Conservation (phyloP, 2,797 vertebrate genomes). For the Meriones psammophilus region DNA sequence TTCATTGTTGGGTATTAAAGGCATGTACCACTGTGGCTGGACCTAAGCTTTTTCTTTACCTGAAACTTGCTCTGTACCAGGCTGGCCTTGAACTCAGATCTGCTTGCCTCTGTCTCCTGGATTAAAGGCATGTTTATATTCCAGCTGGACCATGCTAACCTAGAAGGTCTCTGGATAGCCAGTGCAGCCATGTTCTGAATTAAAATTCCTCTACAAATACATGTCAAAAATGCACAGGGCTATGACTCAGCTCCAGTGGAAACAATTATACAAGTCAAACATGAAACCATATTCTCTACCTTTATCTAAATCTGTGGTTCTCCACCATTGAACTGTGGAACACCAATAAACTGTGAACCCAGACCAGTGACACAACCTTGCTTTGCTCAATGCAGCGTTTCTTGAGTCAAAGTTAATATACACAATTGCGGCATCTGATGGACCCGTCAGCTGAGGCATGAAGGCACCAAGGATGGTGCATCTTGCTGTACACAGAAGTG, state of each 20-base stretch:
- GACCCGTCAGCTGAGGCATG: neutral
- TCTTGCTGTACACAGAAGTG: neutral
- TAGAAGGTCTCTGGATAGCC: no score
- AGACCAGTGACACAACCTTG: neutral
- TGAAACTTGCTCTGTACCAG: no score
- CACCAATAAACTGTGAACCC: neutral
- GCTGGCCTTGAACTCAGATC: no score
- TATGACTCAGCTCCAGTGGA: neutral
- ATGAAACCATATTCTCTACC: neutral
- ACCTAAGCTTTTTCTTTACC: no score
- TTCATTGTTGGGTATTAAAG: no score
- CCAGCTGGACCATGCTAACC: no score
- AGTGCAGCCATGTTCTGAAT: no score
- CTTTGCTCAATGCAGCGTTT: neutral
- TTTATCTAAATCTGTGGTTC: neutral
- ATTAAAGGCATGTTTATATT: no score
- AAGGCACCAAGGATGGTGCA: neutral
- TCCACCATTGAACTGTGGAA: neutral
- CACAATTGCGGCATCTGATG: neutral
- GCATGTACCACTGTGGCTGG: no score
- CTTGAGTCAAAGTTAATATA: neutral
- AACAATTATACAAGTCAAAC: conserved; percentile 20
- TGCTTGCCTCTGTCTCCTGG: no score
- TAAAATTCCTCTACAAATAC: no score
- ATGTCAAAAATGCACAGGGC: neutral